Percentiles rank a stretch among this genome's conserved stretches.
phyloP scores from a whole-genome alignment of 2,888 invertebrate species.

The Nephrotoma guestfalica region DNA sequence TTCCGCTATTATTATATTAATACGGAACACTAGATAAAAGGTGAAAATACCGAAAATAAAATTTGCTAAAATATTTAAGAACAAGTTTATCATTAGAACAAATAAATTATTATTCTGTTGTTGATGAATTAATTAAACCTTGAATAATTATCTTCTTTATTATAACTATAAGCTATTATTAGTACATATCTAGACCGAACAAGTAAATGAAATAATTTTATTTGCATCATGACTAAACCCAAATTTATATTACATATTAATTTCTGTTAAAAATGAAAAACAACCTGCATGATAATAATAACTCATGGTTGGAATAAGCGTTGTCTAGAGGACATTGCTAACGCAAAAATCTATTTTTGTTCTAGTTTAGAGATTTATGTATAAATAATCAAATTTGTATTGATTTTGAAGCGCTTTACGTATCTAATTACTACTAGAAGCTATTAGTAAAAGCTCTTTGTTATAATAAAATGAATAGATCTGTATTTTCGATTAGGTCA shows the following conservation, averaged over 20 bases:
- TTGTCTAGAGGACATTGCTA: not conserved
- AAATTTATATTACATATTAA: not conserved
- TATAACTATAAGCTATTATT: not conserved
- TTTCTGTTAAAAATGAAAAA: not conserved
- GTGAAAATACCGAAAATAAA: no score
- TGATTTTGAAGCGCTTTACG: not conserved
- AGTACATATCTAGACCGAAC: not conserved
- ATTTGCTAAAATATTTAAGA: no score
- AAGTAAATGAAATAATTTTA: not conserved
- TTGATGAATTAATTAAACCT: not conserved
- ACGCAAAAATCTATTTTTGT: not conserved
- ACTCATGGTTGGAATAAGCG: not conserved
- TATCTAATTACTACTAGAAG: not conserved
- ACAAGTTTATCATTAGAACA: no score
- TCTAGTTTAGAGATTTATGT: not conserved
- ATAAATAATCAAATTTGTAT: not conserved
- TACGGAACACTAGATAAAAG: no score
- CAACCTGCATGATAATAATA: not conserved
- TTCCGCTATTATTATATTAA: no score
- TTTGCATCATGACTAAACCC: not conserved
- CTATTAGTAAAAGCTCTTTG: not conserved
- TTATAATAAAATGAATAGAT: not conserved
- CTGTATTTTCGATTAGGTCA: not conserved
- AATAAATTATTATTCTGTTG: not conserved
- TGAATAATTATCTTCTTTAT: not conserved